Evolutionary conservation across 2,113 vertebrate species (phyloP).

Genomic region (Lanius ludovicianus): DNA sequence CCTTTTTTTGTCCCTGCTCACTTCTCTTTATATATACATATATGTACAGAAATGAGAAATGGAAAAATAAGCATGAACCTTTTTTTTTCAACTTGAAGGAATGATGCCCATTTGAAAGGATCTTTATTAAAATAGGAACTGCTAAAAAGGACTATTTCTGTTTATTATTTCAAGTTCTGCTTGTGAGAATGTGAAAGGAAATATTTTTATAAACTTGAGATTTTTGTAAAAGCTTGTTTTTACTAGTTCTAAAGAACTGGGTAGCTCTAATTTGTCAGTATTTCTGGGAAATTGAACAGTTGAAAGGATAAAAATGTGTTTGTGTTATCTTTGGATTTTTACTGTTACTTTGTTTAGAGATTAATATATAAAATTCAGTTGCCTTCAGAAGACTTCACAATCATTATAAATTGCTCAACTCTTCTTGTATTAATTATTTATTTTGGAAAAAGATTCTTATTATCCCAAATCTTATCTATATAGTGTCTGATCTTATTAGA

Average conservation of each 20-base stretch:
- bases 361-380: not conserved
- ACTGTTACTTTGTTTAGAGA: not conserved
- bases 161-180: not conserved
- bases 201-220: not conserved
- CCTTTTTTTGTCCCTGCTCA: accelerated
- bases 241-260: not conserved
- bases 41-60: not conserved
- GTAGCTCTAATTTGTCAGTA: not conserved
- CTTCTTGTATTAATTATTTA: not conserved
- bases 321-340: not conserved
- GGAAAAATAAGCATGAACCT: not conserved
- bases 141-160: not conserved
- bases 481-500: not conserved
- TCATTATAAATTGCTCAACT: not conserved
- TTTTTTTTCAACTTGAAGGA: not conserved
- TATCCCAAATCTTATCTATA: not conserved
- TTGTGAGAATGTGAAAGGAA: not conserved
- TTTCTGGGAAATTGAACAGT: not conserved
- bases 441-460: not conserved
- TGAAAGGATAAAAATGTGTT: not conserved
- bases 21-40: not conserved
- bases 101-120: not conserved
- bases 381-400: not conserved
- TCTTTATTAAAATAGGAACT: not conserved
- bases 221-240: not conserved